A percentile compares a stretch with the other conserved stretches of the same genome.
phyloP scores from a whole-genome alignment of 2,113 vertebrate genomes.

The Nesoenas mayeri region DNA sequence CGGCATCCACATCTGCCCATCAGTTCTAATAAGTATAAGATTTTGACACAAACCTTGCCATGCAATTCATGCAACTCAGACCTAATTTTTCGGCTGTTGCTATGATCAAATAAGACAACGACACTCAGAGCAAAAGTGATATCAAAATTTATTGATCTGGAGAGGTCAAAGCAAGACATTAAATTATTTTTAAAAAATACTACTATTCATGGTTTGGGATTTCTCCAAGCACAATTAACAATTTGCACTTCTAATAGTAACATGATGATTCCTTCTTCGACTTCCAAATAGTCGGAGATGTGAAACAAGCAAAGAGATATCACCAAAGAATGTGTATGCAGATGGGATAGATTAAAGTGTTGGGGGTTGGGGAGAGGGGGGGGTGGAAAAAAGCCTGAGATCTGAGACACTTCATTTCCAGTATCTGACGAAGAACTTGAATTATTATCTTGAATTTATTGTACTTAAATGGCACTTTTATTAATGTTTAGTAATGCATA shows the following conservation, averaged over 20 bases:
- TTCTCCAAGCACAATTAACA: neutral
- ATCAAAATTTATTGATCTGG: neutral
- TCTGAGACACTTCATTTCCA: neutral
- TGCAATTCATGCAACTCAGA: neutral
- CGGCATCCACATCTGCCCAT: neutral
- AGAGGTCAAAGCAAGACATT: neutral
- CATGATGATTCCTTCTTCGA: neutral
- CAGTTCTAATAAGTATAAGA: neutral
- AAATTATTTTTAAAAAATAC: neutral
- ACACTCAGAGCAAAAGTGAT: neutral
- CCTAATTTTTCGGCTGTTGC: neutral
- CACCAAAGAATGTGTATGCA: neutral
- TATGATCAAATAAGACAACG: neutral
- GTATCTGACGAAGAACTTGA: neutral
- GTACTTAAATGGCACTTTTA: neutral
- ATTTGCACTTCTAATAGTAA: neutral
- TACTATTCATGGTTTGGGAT: neutral
- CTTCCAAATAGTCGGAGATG: neutral
- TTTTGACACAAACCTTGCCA: neutral
- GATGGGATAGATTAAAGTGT: neutral
- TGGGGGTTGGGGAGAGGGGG: too few species aligned
- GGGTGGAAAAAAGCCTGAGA: neutral
- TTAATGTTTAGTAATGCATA: neutral
- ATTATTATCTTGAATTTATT: neutral
- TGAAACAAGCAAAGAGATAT: neutral